Evolutionary conservation across 2,113 vertebrate genomes (phyloP).

Genomic region (Erythrocercus mccallii): DNA sequence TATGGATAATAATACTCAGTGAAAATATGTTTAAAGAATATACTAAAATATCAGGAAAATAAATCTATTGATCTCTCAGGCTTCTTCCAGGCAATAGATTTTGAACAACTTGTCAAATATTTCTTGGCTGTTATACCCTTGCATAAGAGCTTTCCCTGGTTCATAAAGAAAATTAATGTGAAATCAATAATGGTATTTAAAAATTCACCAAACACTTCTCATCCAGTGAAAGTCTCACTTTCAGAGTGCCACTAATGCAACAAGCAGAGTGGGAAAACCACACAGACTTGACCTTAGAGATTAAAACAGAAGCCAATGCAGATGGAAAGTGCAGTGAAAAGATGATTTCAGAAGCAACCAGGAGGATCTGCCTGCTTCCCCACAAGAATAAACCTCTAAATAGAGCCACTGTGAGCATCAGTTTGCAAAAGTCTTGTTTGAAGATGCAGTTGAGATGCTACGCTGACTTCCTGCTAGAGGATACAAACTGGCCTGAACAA

Average conservation of each 20-base stretch:
- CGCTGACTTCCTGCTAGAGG: not conserved
- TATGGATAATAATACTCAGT: not conserved
- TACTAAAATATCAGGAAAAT: not conserved
- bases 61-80: not conserved
- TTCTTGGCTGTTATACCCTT: not conserved
- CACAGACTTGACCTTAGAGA: not conserved
- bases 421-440: not conserved
- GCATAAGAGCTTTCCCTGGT: not conserved
- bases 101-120: constrained; percentile 45
- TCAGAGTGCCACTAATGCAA: not conserved
- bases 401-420: not conserved
- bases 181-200: constrained; percentile 47
- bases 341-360: not conserved
- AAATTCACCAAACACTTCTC: constrained; percentile 12
- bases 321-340: not conserved
- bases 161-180: constrained; percentile 30
- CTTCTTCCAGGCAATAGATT: not conserved
- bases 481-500: not conserved
- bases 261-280: not conserved
- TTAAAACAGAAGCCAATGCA: not conserved
- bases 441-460: not conserved
- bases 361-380: not conserved
- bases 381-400: not conserved
- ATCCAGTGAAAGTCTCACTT: not conserved
- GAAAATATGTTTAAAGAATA: not conserved